Percentiles rank a stretch among this genome's conserved stretches.
Conservation (phyloP, 2,113 vertebrate species). For the Xerus inauris region DNA sequence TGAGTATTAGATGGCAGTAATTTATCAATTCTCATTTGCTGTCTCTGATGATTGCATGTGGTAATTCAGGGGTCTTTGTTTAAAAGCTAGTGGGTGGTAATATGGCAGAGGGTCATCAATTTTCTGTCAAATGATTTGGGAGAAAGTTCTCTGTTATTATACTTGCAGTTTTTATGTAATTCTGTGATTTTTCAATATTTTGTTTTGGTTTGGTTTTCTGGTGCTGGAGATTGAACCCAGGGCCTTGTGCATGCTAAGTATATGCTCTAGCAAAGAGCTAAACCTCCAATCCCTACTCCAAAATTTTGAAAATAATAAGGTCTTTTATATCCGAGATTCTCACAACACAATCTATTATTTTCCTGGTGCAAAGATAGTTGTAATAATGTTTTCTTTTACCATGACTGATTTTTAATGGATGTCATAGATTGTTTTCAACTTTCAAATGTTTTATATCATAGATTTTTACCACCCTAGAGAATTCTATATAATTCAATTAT, state of each 20-base stretch:
- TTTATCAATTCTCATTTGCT: neutral
- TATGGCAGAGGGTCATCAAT: neutral
- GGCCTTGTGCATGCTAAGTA: neutral
- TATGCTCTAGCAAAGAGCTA: neutral
- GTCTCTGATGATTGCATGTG: no score
- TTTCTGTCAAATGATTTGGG: neutral
- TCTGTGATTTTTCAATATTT: neutral
- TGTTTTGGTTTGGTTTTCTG: neutral
- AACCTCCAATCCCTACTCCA: neutral
- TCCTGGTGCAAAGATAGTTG: conserved; percentile 38
- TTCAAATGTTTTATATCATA: neutral
- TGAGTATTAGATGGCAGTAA: neutral
- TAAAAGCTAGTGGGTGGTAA: neutral
- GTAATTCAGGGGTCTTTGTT: neutral
- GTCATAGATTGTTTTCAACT: conserved; percentile 71
- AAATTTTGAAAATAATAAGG: neutral
- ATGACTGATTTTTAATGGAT: conserved; percentile 79
- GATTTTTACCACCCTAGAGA: conserved; percentile 75
- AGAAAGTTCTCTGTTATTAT: neutral
- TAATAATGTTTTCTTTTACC: conserved; percentile 71
- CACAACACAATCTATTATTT: neutral
- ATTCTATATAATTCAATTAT: conserved; percentile 85
- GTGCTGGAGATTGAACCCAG: neutral
- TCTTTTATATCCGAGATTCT: neutral
- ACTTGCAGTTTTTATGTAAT: neutral